Conservation (phyloP, 2,888 invertebrate species). For the Chaetogeoica ovagalla region DNA sequence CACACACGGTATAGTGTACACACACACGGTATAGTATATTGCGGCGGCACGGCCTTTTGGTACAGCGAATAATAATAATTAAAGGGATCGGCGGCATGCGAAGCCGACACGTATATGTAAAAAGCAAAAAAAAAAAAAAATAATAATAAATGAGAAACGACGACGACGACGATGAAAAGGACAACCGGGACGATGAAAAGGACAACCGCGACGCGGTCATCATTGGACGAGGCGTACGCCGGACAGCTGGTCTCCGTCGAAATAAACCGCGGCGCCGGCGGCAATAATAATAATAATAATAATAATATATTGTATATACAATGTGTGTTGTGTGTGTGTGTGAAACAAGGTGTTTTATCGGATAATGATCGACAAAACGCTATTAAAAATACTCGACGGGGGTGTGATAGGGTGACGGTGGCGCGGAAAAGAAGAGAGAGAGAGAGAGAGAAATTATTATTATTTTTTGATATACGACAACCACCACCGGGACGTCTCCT, state of each 20-base stretch:
- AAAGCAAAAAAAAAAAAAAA: not conserved
- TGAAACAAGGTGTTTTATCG: constrained; percentile 53
- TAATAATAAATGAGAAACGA: not conserved
- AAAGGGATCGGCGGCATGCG: not conserved
- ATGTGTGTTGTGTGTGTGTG: constrained; percentile 2
- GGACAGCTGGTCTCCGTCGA: constrained; percentile 52
- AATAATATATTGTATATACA: too few species aligned
- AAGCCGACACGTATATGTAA: not conserved
- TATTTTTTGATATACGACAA: constrained; percentile 45
- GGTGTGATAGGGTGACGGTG: constrained; percentile 33
- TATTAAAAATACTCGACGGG: constrained; percentile 51
- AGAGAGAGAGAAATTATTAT: constrained; percentile 7
- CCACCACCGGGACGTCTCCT: not conserved
- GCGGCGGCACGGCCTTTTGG: too few species aligned
- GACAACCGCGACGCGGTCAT: constrained; percentile 10
- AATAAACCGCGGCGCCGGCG: not conserved
- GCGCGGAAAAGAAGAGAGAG: constrained; percentile 8
- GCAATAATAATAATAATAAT: constrained; percentile 11
- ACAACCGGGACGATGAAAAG: not conserved
- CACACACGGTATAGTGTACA: too few species aligned
- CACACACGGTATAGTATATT: too few species aligned
- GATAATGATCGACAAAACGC: constrained; percentile 53
- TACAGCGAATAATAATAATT: too few species aligned
- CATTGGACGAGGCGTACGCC: not conserved
- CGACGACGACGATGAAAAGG: not conserved